phyloP scores from a whole-genome alignment of 2,888 invertebrate species.

The Cheilosia vulpina region DNA sequence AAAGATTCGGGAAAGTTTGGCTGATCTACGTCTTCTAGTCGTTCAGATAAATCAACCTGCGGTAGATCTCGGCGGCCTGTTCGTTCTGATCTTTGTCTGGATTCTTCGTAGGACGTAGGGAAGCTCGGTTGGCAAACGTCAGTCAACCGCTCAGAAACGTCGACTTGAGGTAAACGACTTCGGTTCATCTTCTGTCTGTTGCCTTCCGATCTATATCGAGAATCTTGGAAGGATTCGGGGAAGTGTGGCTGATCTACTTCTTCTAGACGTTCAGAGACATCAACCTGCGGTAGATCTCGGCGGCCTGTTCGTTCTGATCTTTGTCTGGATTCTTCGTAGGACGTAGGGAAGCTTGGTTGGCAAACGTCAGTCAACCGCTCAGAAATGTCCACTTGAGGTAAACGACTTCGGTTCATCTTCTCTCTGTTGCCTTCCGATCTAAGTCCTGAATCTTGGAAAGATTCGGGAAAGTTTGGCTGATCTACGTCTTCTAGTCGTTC shows the following conservation, averaged over 20 bases:
- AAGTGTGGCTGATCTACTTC: conserved; percentile 2
- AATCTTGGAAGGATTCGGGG: conserved; percentile 9
- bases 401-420: neutral
- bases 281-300: neutral
- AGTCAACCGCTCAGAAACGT: neutral
- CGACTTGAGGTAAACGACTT: conserved; percentile 3
- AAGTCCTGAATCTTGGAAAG: neutral
- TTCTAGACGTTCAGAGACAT: neutral
- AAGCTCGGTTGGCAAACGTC: conserved; percentile 25
- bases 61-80: neutral
- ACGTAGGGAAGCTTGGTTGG: conserved; percentile 7
- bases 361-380: conserved; percentile 9
- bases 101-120: neutral
- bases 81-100: neutral
- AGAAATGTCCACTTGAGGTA: neutral
- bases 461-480: conserved; percentile 5
- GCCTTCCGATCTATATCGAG: neutral
- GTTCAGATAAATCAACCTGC: neutral
- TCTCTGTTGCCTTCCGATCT: conserved; percentile 7
- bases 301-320: neutral
- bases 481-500: conserved; percentile 6
- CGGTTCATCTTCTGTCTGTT: neutral
- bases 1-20: conserved; percentile 22
- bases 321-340: neutral
- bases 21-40: neutral